A percentile compares a stretch with the other conserved stretches of the same genome.
Evolutionary conservation across 2,797 vertebrate genomes (phyloP).

Genomic region (Dicrostonyx torquatus): DNA sequence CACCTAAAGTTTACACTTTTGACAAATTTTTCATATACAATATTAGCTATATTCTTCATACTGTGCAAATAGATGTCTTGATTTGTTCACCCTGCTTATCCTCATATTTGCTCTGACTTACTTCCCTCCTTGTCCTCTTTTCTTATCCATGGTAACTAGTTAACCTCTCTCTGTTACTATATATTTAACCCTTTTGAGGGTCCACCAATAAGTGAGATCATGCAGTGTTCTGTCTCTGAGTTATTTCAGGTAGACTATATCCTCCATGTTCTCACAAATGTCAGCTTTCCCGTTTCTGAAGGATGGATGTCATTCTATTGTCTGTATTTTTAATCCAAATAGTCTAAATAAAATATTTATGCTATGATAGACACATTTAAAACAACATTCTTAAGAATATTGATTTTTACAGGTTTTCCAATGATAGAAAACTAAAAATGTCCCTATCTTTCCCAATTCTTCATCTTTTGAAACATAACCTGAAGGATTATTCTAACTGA

Average conservation of each 20-base stretch:
- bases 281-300: background rate
- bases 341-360: background rate
- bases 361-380: background rate
- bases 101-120: background rate
- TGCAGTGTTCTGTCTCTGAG: background rate
- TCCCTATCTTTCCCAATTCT: background rate
- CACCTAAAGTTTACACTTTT: background rate
- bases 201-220: background rate
- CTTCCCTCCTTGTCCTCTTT: background rate
- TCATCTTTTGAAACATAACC: slow-evolving; percentile 25
- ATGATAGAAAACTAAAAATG: slow-evolving; percentile 45
- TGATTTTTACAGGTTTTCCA: background rate
- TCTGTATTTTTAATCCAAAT: background rate
- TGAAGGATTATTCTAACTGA: background rate
- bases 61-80: background rate
- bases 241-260: background rate
- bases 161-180: background rate
- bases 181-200: background rate
- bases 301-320: background rate
- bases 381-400: slow-evolving; percentile 16
- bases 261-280: background rate
- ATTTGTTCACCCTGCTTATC: background rate
- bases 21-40: background rate
- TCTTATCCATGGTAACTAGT: background rate
- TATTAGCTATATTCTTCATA: background rate